These are phyloP conservation scores for Mesochorus sp. DNA, from an alignment of 2,888 invertebrate species.

Conservation along the genomic window DNA sequence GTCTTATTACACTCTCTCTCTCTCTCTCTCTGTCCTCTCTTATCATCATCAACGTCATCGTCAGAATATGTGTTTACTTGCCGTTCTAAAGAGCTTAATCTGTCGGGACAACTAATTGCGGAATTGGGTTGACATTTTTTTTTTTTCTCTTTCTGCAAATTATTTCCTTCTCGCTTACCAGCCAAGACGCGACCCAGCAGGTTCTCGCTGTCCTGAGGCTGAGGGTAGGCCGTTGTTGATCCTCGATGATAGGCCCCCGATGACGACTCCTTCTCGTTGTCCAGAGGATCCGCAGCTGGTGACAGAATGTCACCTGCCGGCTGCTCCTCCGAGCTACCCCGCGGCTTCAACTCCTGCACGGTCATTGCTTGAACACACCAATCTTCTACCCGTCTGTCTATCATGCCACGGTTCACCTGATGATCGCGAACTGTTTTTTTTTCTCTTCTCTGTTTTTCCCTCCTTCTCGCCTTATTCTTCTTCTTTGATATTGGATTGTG, in stretches of 20 bases:
- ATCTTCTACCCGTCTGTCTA: conserved; percentile 70
- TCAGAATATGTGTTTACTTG: no score
- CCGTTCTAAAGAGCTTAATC: no score
- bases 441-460: neutral
- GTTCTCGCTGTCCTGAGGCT: conserved; percentile 83
- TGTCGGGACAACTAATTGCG: no score
- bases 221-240: conserved; percentile 61
- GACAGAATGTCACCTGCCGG: conserved; percentile 78
- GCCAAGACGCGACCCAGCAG: conserved; percentile 84
- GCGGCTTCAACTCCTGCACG: conserved; percentile 84
- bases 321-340: conserved; percentile 82
- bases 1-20: no score
- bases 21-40: no score
- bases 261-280: conserved; percentile 76
- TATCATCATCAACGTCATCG: no score
- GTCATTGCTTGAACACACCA: conserved; percentile 81
- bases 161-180: conserved; percentile 81
- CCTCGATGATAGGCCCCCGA: conserved; percentile 68
- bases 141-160: neutral
- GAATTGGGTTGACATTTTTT: neutral
- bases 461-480: no score
- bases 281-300: conserved; percentile 72
- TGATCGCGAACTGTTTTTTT: conserved; percentile 5
- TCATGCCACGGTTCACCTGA: conserved; percentile 64
- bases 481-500: no score